Evolutionary conservation across 2,888 invertebrate species (phyloP), one percentile per base, ranked within the genome.

Genomic region (Lasioglossum vierecki): DNA sequence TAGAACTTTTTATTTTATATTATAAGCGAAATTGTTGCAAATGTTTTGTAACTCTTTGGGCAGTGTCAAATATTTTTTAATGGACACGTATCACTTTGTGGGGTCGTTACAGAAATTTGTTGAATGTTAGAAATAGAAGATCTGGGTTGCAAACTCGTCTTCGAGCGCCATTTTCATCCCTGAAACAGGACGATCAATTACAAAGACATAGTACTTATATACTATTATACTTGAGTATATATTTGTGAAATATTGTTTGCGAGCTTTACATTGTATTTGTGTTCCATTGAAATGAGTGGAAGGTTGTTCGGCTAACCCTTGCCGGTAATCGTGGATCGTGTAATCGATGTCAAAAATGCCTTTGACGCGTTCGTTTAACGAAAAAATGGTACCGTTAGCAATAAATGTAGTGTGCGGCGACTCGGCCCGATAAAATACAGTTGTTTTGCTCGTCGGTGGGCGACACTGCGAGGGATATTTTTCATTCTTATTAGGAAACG

Each of bases 291-390:
- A 18, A 35, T 35, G 18, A 18, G 15, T 6, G 35, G 30, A 30
- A 30, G 30, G 6, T 63, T 18, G 63, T 15, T 63, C 35, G 63
- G 63, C 63, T 35, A 35, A 8, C 30, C 63, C 63, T 63, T 63
- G 63, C 18, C 30, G 30, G 35, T 60, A 26, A 60, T 60, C 26
- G 63, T 30, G 30, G 63, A 63, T 63, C 30, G 30, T 30, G 15
- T 63, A 63, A 63, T 63, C 30, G 63, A 63, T 63, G 76, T 86
- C 71, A 79, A 77, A 84, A 76, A 46, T 41, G 76, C 81, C 76
- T 83, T 87, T 73, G 70, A 84, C 49, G 80, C 74, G 77, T 81
- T 87, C 81, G 81, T 86, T 86, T 81, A 82, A 82, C 77, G 87
- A 79, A 86, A 70, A n/a, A 70, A 70, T 70, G 60, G 74, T 80